Percentiles rank a stretch among this genome's conserved stretches.
phyloP scores from a whole-genome alignment of 1,140 invertebrate genomes.

The Phocides pigmalion region DNA sequence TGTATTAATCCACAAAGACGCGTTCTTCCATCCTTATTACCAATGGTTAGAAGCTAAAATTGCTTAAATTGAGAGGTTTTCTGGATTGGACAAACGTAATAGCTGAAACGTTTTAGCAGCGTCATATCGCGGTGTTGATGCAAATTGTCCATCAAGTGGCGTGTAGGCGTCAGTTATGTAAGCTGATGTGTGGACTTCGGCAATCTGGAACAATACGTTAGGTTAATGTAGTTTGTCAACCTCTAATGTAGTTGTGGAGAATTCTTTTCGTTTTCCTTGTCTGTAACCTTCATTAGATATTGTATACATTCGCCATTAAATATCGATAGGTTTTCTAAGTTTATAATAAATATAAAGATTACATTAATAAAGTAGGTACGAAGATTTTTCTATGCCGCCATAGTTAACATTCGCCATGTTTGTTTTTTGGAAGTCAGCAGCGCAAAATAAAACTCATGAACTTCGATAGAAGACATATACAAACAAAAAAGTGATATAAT shows the following conservation, averaged over 20 bases:
- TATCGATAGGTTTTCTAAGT: no score
- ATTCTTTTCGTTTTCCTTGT: neutral
- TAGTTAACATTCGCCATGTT: no score
- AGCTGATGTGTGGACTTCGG: constrained; percentile 12
- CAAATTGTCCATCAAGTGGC: constrained; percentile 23
- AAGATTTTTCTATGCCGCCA: no score
- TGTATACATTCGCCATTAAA: no score
- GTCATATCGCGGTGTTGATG: constrained; percentile 7
- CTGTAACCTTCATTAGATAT: neutral
- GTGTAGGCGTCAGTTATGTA: constrained; percentile 20
- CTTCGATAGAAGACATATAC: no score
- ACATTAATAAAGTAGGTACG: no score
- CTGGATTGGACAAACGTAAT: neutral
- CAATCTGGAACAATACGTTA: neutral
- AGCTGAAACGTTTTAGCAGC: constrained; percentile 16
- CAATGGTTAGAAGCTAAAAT: neutral
- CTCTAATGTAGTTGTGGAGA: neutral
- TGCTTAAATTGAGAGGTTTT: neutral
- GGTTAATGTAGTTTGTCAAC: neutral
- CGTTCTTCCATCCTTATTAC: neutral
- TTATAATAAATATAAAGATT: no score
- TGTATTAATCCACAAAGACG: no score
- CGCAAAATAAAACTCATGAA: no score
- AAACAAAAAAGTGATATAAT: no score
- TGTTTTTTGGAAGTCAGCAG: no score